Evolutionary conservation across 2,797 vertebrate species (phyloP), one percentile per base, ranked within the genome.

Genomic region (Paramormyrops hopkinsi): DNA sequence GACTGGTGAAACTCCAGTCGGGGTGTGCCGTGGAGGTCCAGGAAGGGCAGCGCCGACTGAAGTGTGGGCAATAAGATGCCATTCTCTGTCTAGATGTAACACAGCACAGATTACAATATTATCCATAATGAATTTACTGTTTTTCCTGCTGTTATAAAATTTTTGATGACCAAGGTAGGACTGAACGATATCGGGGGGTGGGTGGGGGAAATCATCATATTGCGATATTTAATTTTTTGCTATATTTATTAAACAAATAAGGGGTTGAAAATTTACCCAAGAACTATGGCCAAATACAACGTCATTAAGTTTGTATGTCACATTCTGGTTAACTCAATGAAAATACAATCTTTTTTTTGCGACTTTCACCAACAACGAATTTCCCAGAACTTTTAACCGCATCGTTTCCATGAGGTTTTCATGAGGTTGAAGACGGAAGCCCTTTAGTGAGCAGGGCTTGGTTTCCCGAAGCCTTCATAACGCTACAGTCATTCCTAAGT

Each of bases 1-100:
- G 98, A 99, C 95, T 99, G 98, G 91, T 99, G 98, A 92, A 99
- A 99, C 94, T 99, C 98, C n/a, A 99, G 94, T 3, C 98, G 95
- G 0, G 98, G 98, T 0, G 97, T 99, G 14, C 98, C 98, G 0
- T 99, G 98, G 82, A 99, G 97, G 94, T 99, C 98, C 90, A 99
- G 92, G 94, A 99, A 99, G 11, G 98, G 98, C 87, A 99, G 93
- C 0, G 98, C 98, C 0, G 98, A 99, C 95, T 99, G 98, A 29
- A 99, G 96, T 0, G 98, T 99, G 0, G 98, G 98, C 94, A 99
- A 94, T 87, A 99, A 95, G 93, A 99, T 98, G 33, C 98, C 98
- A 91, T 99, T 99, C 92, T 99, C 98, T 0, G 96, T 97, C 98
- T 99, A 89, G 0, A 51, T 90, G 91, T 4, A 86, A 51, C 62